phyloP scores from a whole-genome alignment of 2,113 vertebrate species.

The Myodes glareolus region DNA sequence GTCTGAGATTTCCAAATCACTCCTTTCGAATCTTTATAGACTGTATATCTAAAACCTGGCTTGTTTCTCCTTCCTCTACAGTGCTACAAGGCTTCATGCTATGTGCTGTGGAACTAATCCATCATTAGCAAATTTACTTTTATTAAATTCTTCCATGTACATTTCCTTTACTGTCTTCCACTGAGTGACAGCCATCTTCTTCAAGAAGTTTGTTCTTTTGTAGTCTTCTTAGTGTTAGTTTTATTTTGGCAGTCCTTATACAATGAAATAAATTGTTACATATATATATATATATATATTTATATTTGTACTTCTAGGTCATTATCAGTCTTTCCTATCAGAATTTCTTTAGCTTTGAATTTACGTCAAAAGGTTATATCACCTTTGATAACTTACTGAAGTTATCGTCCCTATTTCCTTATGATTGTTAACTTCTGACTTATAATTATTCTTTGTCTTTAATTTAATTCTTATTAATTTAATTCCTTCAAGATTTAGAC shows the following conservation, averaged over 20 bases:
- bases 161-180: background rate
- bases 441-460: background rate
- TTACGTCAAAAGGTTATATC: conserved; percentile 8
- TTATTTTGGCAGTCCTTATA: conserved; percentile 22
- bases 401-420: background rate
- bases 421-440: background rate
- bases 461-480: conserved; percentile 35
- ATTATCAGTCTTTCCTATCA: conserved; percentile 13
- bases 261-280: conserved; percentile 32
- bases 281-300: conserved; percentile 32
- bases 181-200: background rate
- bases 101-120: background rate
- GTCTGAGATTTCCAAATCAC: background rate
- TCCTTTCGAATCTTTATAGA: background rate
- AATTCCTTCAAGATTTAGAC: background rate
- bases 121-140: conserved; percentile 35
- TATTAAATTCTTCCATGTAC: background rate
- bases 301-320: conserved; percentile 17
- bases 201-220: conserved; percentile 12
- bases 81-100: background rate
- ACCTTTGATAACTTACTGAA: background rate
- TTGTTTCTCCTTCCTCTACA: background rate
- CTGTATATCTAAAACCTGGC: background rate
- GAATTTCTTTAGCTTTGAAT: conserved; percentile 31
- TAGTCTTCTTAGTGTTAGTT: conserved; percentile 5